Evolutionary conservation across 64 coral and sea anemone genomes (phyloP).

Genomic region (Catalaphyllia jardinei): DNA sequence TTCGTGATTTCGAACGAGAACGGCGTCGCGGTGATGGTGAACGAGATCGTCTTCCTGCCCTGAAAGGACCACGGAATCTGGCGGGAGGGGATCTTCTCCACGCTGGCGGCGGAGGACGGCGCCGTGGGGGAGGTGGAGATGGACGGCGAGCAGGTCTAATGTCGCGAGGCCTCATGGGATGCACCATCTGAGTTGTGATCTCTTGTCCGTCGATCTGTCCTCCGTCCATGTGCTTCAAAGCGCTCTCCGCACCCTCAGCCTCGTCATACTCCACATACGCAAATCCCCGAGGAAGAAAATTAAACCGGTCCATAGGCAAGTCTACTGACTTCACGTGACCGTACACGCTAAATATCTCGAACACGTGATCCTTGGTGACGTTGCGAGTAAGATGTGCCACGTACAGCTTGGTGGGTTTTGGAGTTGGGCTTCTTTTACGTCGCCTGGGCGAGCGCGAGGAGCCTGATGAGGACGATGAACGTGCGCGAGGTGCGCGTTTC

Average conservation of each 20-base stretch:
- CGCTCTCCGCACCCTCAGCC: constrained; percentile 76
- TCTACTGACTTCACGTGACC: constrained; percentile 93
- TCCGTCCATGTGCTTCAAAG: constrained; percentile 97
- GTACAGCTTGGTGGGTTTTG: constrained; percentile 87
- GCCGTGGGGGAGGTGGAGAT: constrained; percentile 69
- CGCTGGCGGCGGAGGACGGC: constrained; percentile 53
- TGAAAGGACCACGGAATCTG: constrained; percentile 69
- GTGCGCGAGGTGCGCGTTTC: constrained; percentile 58
- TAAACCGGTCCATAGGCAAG: constrained; percentile 87
- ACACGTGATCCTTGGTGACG: constrained; percentile 92
- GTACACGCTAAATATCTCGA: constrained; percentile 97
- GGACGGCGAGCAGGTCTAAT: constrained; percentile 70
- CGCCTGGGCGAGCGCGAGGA: constrained; percentile 85
- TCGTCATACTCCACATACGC: constrained; percentile 96
- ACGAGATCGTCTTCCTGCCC: constrained; percentile 79
- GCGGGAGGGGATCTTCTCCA: constrained; percentile 80
- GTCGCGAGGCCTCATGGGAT: constrained; percentile 70
- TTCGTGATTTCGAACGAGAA: constrained; percentile 78
- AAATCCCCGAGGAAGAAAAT: constrained; percentile 88
- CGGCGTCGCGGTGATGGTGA: constrained; percentile 74
- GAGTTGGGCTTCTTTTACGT: constrained; percentile 81
- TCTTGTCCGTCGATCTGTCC: constrained; percentile 98
- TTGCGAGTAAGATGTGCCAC: constrained; percentile 90
- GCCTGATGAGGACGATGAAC: constrained; percentile 73
- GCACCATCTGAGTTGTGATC: constrained; percentile 79